Evolutionary conservation across 2,113 vertebrate species (phyloP).

Genomic region (Trematomus loennbergii): DNA sequence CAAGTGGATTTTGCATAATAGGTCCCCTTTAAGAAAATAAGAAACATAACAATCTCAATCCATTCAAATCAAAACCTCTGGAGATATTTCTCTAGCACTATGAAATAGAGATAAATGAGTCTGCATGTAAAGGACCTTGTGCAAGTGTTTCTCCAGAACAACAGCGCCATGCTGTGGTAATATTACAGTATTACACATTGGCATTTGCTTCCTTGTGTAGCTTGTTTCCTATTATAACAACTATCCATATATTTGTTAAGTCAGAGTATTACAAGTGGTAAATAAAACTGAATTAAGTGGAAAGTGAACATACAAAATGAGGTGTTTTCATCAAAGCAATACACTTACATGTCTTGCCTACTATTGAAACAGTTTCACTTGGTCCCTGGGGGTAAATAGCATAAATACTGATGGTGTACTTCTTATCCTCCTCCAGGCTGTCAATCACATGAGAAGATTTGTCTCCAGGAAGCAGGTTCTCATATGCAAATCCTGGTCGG

Average conservation of each 20-base stretch:
- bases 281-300: not conserved
- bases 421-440: constrained; percentile 87
- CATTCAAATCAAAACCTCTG: not conserved
- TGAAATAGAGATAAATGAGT: not conserved
- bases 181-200: constrained; percentile 38
- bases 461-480: constrained; percentile 83
- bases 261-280: not conserved
- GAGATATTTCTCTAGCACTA: not conserved
- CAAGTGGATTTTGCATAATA: too few relatives aligned
- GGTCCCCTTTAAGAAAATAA: too few relatives aligned
- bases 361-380: constrained; percentile 83
- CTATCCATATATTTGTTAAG: not conserved
- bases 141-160: constrained; percentile 17
- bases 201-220: not conserved
- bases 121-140: not conserved
- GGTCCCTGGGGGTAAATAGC: constrained; percentile 84
- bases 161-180: constrained; percentile 60
- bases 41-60: not conserved
- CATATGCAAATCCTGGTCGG: constrained; percentile 82
- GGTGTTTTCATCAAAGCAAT: not conserved
- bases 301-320: not conserved
- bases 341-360: constrained; percentile 88
- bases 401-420: constrained; percentile 88
- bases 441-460: constrained; percentile 87
- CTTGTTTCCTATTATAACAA: too few relatives aligned